Percentiles rank a stretch among this genome's conserved stretches.
phyloP scores from a whole-genome alignment of 2,113 vertebrate genomes.

The Bubo scandiacus region DNA sequence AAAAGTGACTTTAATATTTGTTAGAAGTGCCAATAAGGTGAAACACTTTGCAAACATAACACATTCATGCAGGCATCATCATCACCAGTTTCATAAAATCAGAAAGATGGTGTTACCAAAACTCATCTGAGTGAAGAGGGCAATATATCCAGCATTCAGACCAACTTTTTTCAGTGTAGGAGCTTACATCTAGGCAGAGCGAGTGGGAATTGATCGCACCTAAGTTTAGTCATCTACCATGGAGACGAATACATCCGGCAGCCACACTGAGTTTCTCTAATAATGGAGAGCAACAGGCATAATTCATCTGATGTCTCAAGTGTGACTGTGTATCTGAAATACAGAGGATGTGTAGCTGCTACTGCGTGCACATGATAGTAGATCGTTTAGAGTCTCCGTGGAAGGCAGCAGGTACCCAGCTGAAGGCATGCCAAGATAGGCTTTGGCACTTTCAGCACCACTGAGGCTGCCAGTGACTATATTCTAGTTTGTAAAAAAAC shows the following conservation, averaged over 20 bases:
- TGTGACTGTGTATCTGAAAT: not conserved
- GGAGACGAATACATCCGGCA: not conserved
- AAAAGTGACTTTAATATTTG: not conserved
- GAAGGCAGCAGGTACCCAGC: not conserved
- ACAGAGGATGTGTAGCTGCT: not conserved
- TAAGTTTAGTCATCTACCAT: not conserved
- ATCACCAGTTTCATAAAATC: not conserved
- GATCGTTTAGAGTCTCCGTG: not conserved
- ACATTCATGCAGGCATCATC: not conserved
- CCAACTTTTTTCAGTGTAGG: accelerated
- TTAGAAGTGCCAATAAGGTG: not conserved
- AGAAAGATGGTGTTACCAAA: not conserved
- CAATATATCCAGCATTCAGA: not conserved
- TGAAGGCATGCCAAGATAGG: not conserved
- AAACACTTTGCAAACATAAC: not conserved
- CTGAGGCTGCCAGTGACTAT: not conserved
- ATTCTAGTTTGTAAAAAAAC: not conserved
- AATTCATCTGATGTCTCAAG: not conserved
- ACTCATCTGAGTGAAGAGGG: not conserved
- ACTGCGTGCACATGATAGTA: accelerated
- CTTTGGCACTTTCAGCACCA: not conserved
- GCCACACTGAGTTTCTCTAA: not conserved
- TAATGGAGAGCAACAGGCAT: not conserved
- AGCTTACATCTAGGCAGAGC: not conserved
- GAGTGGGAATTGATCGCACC: not conserved